Evolutionary conservation across 2,797 vertebrate species (phyloP).

Genomic region (Lutjanus argentimaculatus): DNA sequence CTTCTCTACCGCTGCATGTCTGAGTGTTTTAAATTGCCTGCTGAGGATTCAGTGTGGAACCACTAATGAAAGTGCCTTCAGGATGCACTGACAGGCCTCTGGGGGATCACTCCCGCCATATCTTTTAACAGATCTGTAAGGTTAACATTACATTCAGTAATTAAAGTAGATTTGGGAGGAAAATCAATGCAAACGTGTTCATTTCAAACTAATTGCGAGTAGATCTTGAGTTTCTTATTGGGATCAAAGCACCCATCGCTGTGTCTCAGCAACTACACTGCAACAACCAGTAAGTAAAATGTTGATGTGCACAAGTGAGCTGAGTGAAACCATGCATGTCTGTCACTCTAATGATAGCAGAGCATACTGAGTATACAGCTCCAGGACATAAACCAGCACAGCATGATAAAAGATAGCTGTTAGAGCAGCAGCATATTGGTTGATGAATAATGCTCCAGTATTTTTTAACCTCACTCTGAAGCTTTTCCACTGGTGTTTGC

Average conservation of each 20-base stretch:
- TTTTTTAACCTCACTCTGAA: slow-evolving; percentile 29
- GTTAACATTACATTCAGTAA: slow-evolving; percentile 55
- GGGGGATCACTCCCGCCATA: slow-evolving; percentile 22
- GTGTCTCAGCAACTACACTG: slow-evolving; percentile 9
- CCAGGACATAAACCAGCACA: slow-evolving; percentile 48
- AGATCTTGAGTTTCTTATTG: slow-evolving; percentile 44
- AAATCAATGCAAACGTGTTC: slow-evolving; percentile 58
- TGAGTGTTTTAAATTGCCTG: slow-evolving; percentile 48
- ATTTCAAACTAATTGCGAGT: slow-evolving; percentile 55
- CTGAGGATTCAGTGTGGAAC: slow-evolving; percentile 9
- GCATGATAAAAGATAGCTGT: slow-evolving; percentile 55
- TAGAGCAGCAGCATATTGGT: slow-evolving; percentile 31
- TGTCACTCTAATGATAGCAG: slow-evolving; percentile 54
- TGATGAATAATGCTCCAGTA: slow-evolving; percentile 42
- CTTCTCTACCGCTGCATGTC: neutral
- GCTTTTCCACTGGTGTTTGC: slow-evolving; percentile 21
- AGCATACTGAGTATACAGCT: slow-evolving; percentile 42
- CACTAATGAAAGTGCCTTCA: slow-evolving; percentile 53
- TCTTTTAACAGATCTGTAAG: slow-evolving; percentile 48
- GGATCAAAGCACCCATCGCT: slow-evolving; percentile 44
- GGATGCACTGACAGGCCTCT: slow-evolving; percentile 25
- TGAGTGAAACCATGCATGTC: slow-evolving; percentile 40
- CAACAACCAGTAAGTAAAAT: slow-evolving; percentile 28
- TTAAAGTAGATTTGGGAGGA: slow-evolving; percentile 57
- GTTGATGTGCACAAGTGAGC: slow-evolving; percentile 27